Evolutionary conservation across 2,888 invertebrate genomes (phyloP).

Genomic region (Eremobia ochroleuca): DNA sequence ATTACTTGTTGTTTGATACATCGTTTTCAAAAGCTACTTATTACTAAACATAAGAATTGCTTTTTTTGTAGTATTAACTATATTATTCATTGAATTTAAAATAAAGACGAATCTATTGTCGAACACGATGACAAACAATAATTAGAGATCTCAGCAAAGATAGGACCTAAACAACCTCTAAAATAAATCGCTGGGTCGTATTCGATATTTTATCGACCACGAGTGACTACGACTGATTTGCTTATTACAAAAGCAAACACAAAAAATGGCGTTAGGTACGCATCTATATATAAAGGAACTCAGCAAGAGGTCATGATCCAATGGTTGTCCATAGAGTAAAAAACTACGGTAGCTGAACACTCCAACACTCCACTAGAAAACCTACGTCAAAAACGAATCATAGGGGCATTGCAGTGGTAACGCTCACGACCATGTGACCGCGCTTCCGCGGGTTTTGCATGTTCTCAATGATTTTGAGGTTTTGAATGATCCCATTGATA

Average conservation of each 20-base stretch:
- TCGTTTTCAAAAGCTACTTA: not conserved
- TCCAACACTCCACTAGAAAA: not conserved
- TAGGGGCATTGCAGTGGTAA: not conserved
- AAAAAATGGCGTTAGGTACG: not conserved
- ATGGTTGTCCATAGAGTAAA: not conserved
- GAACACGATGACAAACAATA: conserved; percentile 28
- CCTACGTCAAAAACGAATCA: not conserved
- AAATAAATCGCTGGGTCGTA: not conserved
- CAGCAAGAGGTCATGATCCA: conserved; percentile 1
- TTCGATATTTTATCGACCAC: conserved; percentile 4
- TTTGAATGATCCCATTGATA: not conserved
- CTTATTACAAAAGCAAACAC: not conserved
- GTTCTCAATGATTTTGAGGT: not conserved
- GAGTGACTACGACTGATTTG: not conserved
- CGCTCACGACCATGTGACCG: not conserved
- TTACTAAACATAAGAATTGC: not conserved
- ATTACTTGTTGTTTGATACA: not conserved
- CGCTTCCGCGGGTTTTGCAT: not conserved
- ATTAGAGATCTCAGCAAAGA: conserved; percentile 13
- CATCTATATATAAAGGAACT: not conserved
- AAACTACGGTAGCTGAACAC: conserved; percentile 15
- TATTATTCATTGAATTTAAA: conserved; percentile 4
- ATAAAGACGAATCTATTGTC: conserved; percentile 42
- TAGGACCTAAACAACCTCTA: not conserved
- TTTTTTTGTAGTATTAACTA: not conserved